Evolutionary conservation across 53 echinoderm and acorn worm species (phyloP).

Genomic region (Luidia sarsii): DNA sequence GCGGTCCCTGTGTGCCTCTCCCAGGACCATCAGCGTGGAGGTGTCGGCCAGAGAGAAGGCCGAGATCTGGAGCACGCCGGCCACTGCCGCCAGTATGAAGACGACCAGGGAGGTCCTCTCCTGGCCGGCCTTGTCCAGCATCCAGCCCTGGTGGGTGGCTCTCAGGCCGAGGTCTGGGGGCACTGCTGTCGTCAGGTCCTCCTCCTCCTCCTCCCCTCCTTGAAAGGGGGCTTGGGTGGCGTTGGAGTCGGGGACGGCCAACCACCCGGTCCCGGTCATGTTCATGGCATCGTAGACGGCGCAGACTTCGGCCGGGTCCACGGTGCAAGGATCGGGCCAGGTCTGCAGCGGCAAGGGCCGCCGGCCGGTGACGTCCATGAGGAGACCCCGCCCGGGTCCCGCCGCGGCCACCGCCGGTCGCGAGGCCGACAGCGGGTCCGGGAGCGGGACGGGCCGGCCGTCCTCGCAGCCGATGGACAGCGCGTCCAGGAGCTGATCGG

Average conservation of each 20-base stretch:
- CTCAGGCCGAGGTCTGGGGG: background rate
- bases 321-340: slow-evolving; percentile 9
- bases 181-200: background rate
- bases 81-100: slow-evolving; percentile 52
- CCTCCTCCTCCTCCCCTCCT: background rate
- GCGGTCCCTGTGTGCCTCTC: slow-evolving; percentile 42
- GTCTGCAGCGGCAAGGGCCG: slow-evolving; percentile 4
- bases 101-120: slow-evolving; percentile 36
- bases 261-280: background rate
- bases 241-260: too few species aligned
- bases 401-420: background rate
- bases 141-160: slow-evolving; percentile 49
- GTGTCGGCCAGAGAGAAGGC: slow-evolving; percentile 52
- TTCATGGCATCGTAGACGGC: background rate
- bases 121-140: slow-evolving; percentile 37
- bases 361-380: background rate
- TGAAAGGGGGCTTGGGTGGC: too few species aligned
- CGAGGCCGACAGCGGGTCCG: background rate
- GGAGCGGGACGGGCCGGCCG: too few species aligned
- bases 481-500: background rate
- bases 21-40: slow-evolving; percentile 52
- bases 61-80: slow-evolving; percentile 39
- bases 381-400: background rate
- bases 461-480: background rate
- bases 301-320: slow-evolving; percentile 2